A percentile compares a stretch with the other conserved stretches of the same genome.
Conservation (phyloP, 2,797 vertebrate species). For the Aplochiton taeniatus region DNA sequence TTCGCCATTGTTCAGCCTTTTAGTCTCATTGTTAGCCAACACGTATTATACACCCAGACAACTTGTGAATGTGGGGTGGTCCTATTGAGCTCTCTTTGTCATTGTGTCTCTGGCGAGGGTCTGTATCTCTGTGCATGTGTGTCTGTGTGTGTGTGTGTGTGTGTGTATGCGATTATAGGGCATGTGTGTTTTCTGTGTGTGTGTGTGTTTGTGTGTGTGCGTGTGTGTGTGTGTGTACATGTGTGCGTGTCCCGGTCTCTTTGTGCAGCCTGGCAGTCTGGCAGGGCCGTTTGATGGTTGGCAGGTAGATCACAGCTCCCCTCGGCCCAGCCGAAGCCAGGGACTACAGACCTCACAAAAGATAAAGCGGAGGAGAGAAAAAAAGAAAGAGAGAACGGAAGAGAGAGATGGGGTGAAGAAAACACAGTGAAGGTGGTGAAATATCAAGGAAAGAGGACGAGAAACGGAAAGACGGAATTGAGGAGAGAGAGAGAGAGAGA, state of each 20-base stretch:
- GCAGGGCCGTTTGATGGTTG: too few relatives aligned
- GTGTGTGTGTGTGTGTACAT: too few relatives aligned
- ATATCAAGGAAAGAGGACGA: conserved; percentile 28
- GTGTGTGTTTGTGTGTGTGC: too few relatives aligned
- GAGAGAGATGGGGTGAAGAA: too few relatives aligned
- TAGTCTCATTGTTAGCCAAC: too few relatives aligned
- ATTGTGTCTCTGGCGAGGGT: conserved; percentile 41
- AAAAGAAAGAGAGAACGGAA: too few relatives aligned
- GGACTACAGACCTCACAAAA: conserved; percentile 42
- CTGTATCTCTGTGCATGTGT: too few relatives aligned
- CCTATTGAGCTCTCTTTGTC: conserved; percentile 46
- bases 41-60: too few relatives aligned
- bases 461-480: conserved; percentile 32
- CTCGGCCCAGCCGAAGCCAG: conserved; percentile 61
- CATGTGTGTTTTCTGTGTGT: too few relatives aligned
- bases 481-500: conserved; percentile 32
- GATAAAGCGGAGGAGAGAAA: conserved; percentile 11
- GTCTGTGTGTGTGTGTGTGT: too few relatives aligned
- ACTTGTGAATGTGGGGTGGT: conserved; percentile 45
- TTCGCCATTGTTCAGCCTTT: conserved; percentile 23
- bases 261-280: conserved; percentile 67
- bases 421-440: too few relatives aligned
- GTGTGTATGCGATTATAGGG: too few relatives aligned
- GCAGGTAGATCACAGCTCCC: conserved; percentile 74
- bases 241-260: conserved; percentile 55